These are phyloP conservation scores for Entelurus aequoreus DNA, from an alignment of 2,113 vertebrate species.

Conservation along the genomic window DNA sequence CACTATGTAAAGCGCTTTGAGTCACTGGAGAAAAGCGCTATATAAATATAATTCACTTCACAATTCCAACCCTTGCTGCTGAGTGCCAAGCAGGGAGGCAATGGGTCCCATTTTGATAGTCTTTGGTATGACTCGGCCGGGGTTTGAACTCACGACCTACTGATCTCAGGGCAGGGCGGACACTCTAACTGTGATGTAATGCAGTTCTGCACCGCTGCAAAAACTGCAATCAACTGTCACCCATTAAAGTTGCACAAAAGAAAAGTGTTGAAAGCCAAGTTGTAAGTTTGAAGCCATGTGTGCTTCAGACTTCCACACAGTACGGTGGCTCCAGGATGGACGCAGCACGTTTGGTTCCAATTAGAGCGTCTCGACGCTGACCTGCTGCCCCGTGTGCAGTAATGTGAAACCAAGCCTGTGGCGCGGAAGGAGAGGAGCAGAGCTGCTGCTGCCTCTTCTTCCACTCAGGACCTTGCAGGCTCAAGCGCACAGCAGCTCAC, in stretches of 20 bases:
- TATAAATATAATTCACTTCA: too few relatives aligned
- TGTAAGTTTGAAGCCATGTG: neutral
- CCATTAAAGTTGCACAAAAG: neutral
- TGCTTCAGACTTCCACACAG: neutral
- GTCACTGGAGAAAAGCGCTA: too few relatives aligned
- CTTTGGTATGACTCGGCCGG: too few relatives aligned
- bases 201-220: too few relatives aligned
- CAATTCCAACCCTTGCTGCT: too few relatives aligned
- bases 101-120: too few relatives aligned
- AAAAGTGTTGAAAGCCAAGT: neutral
- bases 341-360: constrained; percentile 58
- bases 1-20: too few relatives aligned
- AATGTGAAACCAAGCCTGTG: constrained; percentile 65
- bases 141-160: too few relatives aligned
- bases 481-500: neutral
- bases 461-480: constrained; percentile 17
- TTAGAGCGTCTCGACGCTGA: constrained; percentile 63
- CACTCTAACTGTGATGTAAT: too few relatives aligned
- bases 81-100: too few relatives aligned
- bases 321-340: constrained; percentile 32
- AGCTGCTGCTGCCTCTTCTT: constrained; percentile 32
- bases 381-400: constrained; percentile 64
- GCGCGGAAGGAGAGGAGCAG: constrained; percentile 42
- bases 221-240: too few relatives aligned
- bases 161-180: too few relatives aligned